Conservation (phyloP, 23 tunicate genomes). For the Styela clava region DNA sequence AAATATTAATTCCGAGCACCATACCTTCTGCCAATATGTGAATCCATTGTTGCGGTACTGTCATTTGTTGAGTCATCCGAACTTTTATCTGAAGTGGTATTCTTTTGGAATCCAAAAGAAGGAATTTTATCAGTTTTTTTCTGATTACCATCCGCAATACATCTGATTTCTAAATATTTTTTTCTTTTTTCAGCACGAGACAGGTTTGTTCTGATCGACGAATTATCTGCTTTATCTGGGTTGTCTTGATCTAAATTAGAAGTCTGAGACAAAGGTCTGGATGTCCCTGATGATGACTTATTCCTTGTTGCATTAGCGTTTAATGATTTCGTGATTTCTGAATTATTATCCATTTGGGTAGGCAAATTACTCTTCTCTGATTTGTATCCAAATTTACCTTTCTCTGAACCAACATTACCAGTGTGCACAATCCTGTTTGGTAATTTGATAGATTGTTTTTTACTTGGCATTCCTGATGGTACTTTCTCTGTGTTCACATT, state of each 20-base stretch:
- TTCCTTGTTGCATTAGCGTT: neutral
- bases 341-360: neutral
- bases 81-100: too few relatives aligned
- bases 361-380: neutral
- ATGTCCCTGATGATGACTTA: neutral
- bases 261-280: neutral
- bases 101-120: neutral
- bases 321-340: neutral
- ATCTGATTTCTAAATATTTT: neutral
- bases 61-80: too few relatives aligned
- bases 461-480: neutral
- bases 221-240: neutral
- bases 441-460: neutral
- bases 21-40: too few relatives aligned
- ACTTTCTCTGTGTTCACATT: neutral
- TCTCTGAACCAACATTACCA: neutral
- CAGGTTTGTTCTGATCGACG: neutral
- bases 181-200: constrained; percentile 12
- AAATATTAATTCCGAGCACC: too few relatives aligned
- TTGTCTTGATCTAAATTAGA: neutral
- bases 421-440: neutral
- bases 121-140: neutral
- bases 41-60: too few relatives aligned
- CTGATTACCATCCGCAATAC: neutral
- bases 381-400: constrained; percentile 8